These are phyloP conservation scores for Mimumesa dahlbomi DNA, from an alignment of 2,888 invertebrate species.

Conservation along the genomic window DNA sequence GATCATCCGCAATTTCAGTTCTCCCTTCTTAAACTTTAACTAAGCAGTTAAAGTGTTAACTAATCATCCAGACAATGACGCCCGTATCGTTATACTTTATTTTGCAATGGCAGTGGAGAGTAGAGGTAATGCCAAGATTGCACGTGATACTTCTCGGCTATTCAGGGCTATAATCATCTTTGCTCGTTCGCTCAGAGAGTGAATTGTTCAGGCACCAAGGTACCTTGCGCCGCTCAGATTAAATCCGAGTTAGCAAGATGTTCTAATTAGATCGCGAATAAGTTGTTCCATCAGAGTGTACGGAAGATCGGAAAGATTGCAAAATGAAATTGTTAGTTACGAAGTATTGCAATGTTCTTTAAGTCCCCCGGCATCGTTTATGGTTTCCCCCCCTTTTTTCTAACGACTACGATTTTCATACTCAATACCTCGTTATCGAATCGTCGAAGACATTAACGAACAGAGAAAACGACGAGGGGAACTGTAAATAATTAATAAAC, in stretches of 20 bases:
- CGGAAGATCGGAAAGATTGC: slow-evolving; percentile 5
- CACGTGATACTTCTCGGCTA: slow-evolving; percentile 47
- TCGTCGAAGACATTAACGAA: too few species aligned
- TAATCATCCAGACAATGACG: slow-evolving; percentile 29
- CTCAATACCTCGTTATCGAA: too few species aligned
- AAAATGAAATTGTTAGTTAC: slow-evolving; percentile 7
- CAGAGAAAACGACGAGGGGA: too few species aligned
- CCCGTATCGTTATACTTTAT: slow-evolving; percentile 23
- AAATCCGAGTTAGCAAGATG: slow-evolving; percentile 37
- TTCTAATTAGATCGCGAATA: slow-evolving; percentile 27
- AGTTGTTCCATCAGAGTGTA: neutral
- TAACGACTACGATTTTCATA: too few species aligned
- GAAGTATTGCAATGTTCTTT: neutral
- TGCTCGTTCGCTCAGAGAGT: slow-evolving; percentile 42
- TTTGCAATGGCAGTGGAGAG: slow-evolving; percentile 25
- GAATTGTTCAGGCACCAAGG: slow-evolving; percentile 35
- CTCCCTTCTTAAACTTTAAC: too few species aligned
- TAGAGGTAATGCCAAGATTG: slow-evolving; percentile 44
- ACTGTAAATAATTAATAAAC: too few species aligned
- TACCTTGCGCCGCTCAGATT: slow-evolving; percentile 29
- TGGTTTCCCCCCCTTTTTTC: too few species aligned
- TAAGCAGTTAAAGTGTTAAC: slow-evolving; percentile 13
- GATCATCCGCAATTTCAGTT: too few species aligned
- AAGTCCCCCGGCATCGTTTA: too few species aligned
- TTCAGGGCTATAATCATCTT: slow-evolving; percentile 48